phyloP scores from a whole-genome alignment of 1,140 invertebrate genomes.

The Colletes gigas region DNA sequence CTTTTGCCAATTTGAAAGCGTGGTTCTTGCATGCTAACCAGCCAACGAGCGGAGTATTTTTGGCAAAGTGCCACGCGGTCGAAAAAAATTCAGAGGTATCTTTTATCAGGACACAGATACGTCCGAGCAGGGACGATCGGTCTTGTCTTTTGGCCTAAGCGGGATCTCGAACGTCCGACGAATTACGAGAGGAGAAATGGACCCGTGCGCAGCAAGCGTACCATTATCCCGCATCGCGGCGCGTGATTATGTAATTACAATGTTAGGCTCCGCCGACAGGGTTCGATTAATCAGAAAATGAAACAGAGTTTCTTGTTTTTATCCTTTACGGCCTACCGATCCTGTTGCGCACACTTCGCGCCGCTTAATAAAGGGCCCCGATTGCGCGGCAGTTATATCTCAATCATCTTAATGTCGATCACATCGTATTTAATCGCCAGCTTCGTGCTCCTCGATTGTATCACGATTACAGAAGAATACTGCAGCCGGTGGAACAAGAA shows the following conservation, averaged over 20 bases:
- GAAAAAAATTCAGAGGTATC: slow-evolving; percentile 13
- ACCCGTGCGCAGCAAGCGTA: slow-evolving; percentile 21
- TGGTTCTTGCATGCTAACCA: no score
- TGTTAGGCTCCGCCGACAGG: slow-evolving; percentile 24
- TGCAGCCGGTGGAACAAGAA: no score
- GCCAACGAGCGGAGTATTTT: slow-evolving; percentile 18
- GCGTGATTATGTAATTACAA: slow-evolving; percentile 57
- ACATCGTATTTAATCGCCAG: slow-evolving; percentile 29
- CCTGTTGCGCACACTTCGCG: not conserved
- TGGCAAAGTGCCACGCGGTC: slow-evolving; percentile 11
- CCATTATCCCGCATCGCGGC: slow-evolving; percentile 45
- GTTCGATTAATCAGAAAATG: slow-evolving; percentile 55
- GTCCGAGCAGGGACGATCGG: not conserved
- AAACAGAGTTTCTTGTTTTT: slow-evolving; percentile 24
- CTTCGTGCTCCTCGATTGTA: not conserved
- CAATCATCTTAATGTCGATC: slow-evolving; percentile 35
- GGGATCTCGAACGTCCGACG: slow-evolving; percentile 18
- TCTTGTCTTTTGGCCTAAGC: no score
- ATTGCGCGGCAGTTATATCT: slow-evolving; percentile 33
- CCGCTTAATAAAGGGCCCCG: slow-evolving; percentile 23
- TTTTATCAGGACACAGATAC: slow-evolving; percentile 4
- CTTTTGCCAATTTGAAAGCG: no score
- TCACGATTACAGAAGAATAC: not conserved
- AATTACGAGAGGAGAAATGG: slow-evolving; percentile 14
- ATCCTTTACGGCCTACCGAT: not conserved